phyloP scores from a whole-genome alignment of 1,140 invertebrate species.

The Drosophila albomicans region DNA sequence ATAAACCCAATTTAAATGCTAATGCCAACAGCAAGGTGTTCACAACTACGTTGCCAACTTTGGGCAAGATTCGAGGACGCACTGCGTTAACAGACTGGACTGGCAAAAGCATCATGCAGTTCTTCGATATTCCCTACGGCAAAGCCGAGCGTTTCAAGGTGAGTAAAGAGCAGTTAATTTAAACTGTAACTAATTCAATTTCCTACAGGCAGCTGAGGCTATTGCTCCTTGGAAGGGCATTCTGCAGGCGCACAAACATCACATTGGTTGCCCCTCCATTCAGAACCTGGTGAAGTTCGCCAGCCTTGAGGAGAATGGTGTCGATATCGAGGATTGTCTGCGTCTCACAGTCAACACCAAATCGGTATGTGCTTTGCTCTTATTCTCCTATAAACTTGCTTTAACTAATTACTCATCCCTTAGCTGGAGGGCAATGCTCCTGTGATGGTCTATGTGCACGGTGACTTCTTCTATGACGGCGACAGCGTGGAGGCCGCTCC shows the following conservation, averaged over 20 bases:
- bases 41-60: conserved; percentile 50
- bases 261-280: conserved; percentile 76
- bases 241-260: conserved; percentile 64
- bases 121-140: conserved; percentile 80
- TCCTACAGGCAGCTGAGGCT: conserved; percentile 64
- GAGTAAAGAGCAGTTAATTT: conserved; percentile 1
- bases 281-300: conserved; percentile 62
- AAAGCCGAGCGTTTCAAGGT: conserved; percentile 77
- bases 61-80: conserved; percentile 76
- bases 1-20: not conserved
- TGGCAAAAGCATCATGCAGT: conserved; percentile 71
- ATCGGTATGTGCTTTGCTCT: conserved; percentile 46
- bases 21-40: conserved; percentile 33
- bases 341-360: conserved; percentile 73
- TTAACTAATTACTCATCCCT: not conserved
- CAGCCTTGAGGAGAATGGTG: conserved; percentile 58
- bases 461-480: conserved; percentile 82
- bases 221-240: conserved; percentile 85
- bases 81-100: conserved; percentile 70
- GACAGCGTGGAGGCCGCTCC: conserved; percentile 71
- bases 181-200: not conserved
- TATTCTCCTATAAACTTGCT: not conserved
- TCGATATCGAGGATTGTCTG: conserved; percentile 77
- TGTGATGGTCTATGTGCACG: conserved; percentile 84
- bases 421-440: conserved; percentile 67